Evolutionary conservation across 2,888 invertebrate genomes (phyloP), one percentile per base, ranked within the genome.

Genomic region (Lagria hirta): DNA sequence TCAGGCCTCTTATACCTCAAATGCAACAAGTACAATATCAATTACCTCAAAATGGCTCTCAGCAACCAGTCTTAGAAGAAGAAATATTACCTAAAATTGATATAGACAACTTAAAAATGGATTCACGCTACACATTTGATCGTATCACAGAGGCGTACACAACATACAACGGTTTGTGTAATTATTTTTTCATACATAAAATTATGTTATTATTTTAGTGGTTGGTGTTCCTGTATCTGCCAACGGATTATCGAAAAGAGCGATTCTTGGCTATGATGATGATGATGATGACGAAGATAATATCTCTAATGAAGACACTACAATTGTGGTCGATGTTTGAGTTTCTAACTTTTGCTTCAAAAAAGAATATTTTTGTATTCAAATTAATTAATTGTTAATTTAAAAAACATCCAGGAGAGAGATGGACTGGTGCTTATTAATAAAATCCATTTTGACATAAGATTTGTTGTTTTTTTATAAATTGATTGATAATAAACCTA

Each of bases 131-230:
- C 45, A 47, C 54, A 4, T 47, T 32, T 17, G 41, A 47, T 26
- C 28, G 37, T 48, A 12, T 60, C 57, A 54, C 55, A 40, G 50
- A 54, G 32, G 54, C 48, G 36, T 60, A 47, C 32, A 57, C 60
- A 54, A 54, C 56, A 15, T 61, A 59, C 47, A 60, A 61, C 50
- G 54, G 59, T 13, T 34, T 14, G 14, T 32, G 69, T 74, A 74
- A 73, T 7, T 75, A 71, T 55, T 68, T 72, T 20, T 20, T 11
- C 20, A 16, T 8, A 4, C 3, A 41, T 14, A 14, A 47, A 17
- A 42, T 51, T 22, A 49, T 54, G 30, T 26, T 8, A 6, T 16
- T 16, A 7, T 34, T 43, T 6, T 24, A 43, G 42, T 48, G 32
- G 37, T 42, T 37, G 37, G 36, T n/a, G 33, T 43, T 17, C 54